phyloP scores from a whole-genome alignment of 2,797 vertebrate genomes.

The Gallinago nigripennis region DNA sequence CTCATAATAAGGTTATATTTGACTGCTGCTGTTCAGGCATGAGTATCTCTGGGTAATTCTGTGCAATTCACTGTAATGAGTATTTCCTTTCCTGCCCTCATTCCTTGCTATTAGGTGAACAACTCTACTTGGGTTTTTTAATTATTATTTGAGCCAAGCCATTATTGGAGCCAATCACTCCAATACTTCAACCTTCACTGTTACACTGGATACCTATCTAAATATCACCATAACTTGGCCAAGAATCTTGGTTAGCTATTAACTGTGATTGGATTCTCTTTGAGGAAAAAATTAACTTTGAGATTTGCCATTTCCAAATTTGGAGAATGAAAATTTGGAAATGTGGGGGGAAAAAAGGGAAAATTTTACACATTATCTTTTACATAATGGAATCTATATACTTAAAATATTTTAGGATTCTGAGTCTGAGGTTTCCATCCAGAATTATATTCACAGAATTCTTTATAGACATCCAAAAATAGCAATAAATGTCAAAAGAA shows the following conservation, averaged over 20 bases:
- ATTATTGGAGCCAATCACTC: neutral
- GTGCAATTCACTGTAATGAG: neutral
- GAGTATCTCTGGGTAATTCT: neutral
- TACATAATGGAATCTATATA: neutral
- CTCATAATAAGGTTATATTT: neutral
- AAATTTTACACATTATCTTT: neutral
- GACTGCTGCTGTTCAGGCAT: neutral
- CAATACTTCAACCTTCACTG: neutral
- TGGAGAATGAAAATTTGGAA: no score
- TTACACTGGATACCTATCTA: neutral
- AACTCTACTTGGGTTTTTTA: neutral
- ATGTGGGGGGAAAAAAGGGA: neutral
- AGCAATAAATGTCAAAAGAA: neutral
- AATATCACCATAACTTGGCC: neutral
- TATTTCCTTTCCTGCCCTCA: neutral
- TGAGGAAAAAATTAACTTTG: neutral
- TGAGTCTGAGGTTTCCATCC: neutral
- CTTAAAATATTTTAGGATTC: neutral
- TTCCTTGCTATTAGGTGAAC: neutral
- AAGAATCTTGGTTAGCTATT: neutral
- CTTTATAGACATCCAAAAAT: neutral
- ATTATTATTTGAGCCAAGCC: neutral
- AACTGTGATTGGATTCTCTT: neutral
- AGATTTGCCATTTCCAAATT: neutral
- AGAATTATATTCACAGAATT: neutral